These are phyloP conservation scores for Cosmorhoe ocellata DNA, from an alignment of 2,888 invertebrate species.

Conservation along the genomic window DNA sequence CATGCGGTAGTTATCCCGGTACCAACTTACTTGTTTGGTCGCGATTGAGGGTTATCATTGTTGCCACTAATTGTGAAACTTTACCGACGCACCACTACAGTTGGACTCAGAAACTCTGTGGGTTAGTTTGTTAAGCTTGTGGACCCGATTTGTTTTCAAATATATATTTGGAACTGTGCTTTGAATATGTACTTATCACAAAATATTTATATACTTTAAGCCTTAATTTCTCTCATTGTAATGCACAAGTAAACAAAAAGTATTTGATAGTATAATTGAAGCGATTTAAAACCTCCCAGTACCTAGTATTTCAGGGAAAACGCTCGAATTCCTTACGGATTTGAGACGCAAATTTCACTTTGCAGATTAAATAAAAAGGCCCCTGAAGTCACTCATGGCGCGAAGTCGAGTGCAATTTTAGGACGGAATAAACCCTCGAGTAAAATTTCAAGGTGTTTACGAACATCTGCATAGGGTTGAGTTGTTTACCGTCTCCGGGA, in stretches of 20 bases:
- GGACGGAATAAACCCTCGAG: conserved; percentile 56
- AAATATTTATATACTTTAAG: neutral
- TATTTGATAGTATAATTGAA: conserved; percentile 5
- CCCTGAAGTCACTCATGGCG: conserved; percentile 53
- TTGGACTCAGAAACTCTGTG: conserved; percentile 6
- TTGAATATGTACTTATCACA: too few relatives aligned
- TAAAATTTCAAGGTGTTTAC: conserved; percentile 63
- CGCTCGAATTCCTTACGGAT: conserved; percentile 25
- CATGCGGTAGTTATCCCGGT: conserved; percentile 57
- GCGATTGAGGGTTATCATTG: conserved; percentile 54
- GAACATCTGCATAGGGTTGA: conserved; percentile 74
- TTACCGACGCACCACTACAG: conserved; percentile 37
- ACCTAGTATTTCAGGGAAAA: conserved; percentile 26
- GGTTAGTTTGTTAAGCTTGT: conserved; percentile 14
- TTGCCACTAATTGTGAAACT: conserved; percentile 63
- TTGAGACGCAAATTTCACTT: conserved; percentile 50
- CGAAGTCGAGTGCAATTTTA: conserved; percentile 62
- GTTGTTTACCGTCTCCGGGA: conserved; percentile 71
- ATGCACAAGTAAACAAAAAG: conserved; percentile 21
- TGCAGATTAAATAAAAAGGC: conserved; percentile 62
- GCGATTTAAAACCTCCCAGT: conserved; percentile 26
- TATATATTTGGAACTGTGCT: neutral
- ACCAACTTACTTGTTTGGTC: conserved; percentile 53
- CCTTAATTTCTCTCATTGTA: conserved; percentile 20
- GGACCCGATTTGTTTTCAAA: conserved; percentile 1